Percentiles rank a stretch among this genome's conserved stretches.
Conservation (phyloP, 2,113 vertebrate genomes). For the Gopherus evgoodei region DNA sequence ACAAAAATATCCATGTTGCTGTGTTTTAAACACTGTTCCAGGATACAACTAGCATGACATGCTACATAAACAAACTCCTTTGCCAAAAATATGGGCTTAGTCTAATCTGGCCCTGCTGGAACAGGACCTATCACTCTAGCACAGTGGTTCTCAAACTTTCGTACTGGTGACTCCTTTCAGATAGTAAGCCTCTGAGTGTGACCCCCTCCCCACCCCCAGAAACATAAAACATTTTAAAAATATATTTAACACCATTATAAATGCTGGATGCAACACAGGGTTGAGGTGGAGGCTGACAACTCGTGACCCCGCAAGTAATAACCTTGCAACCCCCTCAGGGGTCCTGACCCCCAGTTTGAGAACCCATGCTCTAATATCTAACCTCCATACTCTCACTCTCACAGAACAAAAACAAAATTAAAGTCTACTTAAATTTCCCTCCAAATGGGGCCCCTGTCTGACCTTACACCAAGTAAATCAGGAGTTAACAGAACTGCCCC, state of each 20-base stretch:
- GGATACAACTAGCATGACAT: background rate
- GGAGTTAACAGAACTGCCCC: background rate
- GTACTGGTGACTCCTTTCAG: no score
- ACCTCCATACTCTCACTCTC: background rate
- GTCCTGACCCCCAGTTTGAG: no score
- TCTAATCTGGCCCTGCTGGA: background rate
- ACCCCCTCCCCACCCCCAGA: no score
- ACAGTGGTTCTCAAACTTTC: no score
- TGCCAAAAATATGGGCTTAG: background rate
- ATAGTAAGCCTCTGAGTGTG: no score
- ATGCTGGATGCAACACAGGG: no score
- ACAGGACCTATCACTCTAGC: background rate
- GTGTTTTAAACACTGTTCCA: background rate
- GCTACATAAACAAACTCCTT: background rate
- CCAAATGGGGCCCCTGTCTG: background rate
- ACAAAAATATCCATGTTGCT: background rate
- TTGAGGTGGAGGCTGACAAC: no score
- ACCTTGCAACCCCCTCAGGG: no score
- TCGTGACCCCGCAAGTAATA: no score
- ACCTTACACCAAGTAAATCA: background rate
- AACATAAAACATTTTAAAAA: no score
- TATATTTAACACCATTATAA: no score
- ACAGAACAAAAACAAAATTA: background rate
- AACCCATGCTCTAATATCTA: background rate
- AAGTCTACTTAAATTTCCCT: background rate